A percentile compares a stretch with the other conserved stretches of the same genome.
These are phyloP conservation scores for Tachuris rubrigastra DNA, from an alignment of 2,113 vertebrate species.

Conservation along the genomic window DNA sequence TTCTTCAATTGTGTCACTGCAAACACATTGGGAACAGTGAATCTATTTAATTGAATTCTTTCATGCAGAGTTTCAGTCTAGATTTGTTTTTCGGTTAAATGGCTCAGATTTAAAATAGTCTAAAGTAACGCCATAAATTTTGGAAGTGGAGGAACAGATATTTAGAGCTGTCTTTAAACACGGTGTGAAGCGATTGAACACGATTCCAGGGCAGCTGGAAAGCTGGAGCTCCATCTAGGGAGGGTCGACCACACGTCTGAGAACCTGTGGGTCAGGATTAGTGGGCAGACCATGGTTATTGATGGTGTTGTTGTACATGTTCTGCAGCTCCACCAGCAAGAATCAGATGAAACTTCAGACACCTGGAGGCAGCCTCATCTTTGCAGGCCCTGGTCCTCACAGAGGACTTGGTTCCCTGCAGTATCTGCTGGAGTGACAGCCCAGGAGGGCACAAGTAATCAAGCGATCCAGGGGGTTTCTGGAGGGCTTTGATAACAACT, in stretches of 20 bases:
- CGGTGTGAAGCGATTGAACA: neutral
- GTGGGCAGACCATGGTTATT: accelerated
- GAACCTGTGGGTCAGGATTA: neutral
- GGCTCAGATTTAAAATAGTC: neutral
- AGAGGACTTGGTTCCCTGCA: neutral
- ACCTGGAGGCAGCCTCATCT: neutral
- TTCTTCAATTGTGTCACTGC: neutral
- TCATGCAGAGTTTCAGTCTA: neutral
- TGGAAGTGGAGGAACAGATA: neutral
- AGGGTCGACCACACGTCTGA: neutral
- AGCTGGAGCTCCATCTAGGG: neutral
- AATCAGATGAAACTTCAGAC: neutral
- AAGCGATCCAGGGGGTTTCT: neutral
- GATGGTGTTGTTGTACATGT: accelerated
- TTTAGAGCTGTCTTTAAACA: neutral
- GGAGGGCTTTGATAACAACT: neutral
- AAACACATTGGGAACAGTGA: neutral
- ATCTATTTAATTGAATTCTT: slow-evolving; percentile 30
- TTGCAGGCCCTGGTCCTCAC: neutral
- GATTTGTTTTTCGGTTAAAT: slow-evolving; percentile 23
- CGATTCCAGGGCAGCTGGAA: neutral
- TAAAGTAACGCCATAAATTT: neutral
- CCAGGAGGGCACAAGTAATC: neutral
- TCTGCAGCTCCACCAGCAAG: neutral
- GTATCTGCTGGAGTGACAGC: neutral